Conservation (phyloP, 2,888 invertebrate genomes). For the Trilocha varians region DNA sequence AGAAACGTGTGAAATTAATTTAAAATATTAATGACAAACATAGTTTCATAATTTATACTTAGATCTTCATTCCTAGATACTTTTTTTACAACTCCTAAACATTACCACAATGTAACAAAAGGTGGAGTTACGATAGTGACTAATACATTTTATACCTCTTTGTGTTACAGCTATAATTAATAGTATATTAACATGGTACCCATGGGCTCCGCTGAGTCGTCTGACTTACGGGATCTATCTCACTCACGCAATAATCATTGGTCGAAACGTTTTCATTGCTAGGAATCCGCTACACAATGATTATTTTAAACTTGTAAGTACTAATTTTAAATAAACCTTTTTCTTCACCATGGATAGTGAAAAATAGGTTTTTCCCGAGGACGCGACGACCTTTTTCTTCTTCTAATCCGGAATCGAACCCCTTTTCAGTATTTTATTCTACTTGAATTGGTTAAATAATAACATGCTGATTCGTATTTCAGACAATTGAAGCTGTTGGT, state of each 20-base stretch:
- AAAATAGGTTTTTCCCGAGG: too few species aligned
- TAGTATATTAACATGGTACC: too few species aligned
- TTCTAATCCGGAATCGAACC: too few species aligned
- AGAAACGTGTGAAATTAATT: too few species aligned
- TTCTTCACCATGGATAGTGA: too few species aligned
- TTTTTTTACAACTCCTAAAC: too few species aligned
- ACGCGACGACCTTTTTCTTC: too few species aligned
- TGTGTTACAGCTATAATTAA: constrained; percentile 51
- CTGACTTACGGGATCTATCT: constrained; percentile 75
- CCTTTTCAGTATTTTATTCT: too few species aligned
- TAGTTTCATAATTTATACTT: neutral
- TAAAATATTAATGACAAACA: neutral
- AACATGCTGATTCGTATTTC: constrained; percentile 9
- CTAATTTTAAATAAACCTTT: neutral
- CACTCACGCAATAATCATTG: constrained; percentile 67
- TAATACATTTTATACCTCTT: constrained; percentile 4
- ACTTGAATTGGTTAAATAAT: too few species aligned
- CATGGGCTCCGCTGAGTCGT: constrained; percentile 73
- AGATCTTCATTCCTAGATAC: too few species aligned
- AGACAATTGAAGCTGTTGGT: constrained; percentile 57
- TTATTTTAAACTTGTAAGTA: constrained; percentile 36
- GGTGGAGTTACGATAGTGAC: too few species aligned
- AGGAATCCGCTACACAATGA: constrained; percentile 59
- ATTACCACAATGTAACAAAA: too few species aligned
- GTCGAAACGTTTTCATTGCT: constrained; percentile 58